Percentiles rank a stretch among this genome's conserved stretches.
Conservation (phyloP, 2,888 invertebrate genomes). For the Nephrotoma appendiculata region DNA sequence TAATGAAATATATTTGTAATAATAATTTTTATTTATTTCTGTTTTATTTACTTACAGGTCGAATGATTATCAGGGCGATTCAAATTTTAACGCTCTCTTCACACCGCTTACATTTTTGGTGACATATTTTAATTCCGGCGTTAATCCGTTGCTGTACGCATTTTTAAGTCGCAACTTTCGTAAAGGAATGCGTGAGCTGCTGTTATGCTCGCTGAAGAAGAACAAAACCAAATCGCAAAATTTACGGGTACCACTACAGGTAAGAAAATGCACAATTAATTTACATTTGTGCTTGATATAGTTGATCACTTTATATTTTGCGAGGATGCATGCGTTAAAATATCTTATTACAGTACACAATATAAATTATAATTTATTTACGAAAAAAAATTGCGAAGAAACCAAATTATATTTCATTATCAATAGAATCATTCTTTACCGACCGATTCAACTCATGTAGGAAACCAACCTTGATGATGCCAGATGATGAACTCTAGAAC, state of each 20-base stretch:
- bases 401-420: constrained; percentile 10
- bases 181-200: constrained; percentile 68
- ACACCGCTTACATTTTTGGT: constrained; percentile 78
- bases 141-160: constrained; percentile 83
- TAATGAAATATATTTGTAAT: too few species aligned
- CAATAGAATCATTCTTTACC: constrained; percentile 30
- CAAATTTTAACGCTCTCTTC: constrained; percentile 59
- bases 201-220: constrained; percentile 43
- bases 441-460: constrained; percentile 32
- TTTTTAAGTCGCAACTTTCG: constrained; percentile 70
- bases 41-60: constrained; percentile 28
- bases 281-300: background rate
- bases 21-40: constrained; percentile 1
- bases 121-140: constrained; percentile 78
- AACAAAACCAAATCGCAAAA: constrained; percentile 30
- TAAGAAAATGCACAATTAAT: constrained; percentile 16
- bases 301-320: background rate
- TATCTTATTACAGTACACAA: background rate
- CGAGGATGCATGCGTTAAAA: too few species aligned
- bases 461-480: constrained; percentile 31
- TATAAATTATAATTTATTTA: background rate
- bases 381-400: background rate
- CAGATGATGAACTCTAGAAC: constrained; percentile 1
- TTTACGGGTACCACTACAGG: constrained; percentile 29
- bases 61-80: constrained; percentile 49